Base-by-base conservation (phyloP, 2,113 vertebrate genomes). In the Pelvicachromis taeniatus region DNA sequence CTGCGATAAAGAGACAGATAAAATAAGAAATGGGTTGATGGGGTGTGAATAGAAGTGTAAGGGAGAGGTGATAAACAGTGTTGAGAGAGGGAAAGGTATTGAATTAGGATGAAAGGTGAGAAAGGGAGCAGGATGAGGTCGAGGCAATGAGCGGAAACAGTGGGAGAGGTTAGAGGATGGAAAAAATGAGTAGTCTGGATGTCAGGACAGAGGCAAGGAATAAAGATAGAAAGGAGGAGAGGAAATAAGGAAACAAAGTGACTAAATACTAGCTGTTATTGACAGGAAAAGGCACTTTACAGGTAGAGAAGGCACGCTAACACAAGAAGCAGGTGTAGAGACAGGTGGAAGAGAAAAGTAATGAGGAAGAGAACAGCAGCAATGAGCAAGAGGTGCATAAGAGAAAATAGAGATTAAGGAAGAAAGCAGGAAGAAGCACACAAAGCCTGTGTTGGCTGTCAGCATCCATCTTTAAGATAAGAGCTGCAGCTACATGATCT, bases 401-500 rank as follows among this genome's bases (percentile, higher is more conserved):
- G 80, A 70, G 55, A 77, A 85, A 78, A 85, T 33, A 40, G 80
- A 83, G 52, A 89, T 84, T 45, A 88, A 78, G 79, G 58, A 31
- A 50, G 65, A 65, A 79, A 81, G 42, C 4, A 21, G 55, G 31
- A 29, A 23, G 58, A 84, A 63, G 79, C 21, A 21, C 50, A 81
- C 17, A 14, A 35, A 82, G 87, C 45, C 59, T 88, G 73, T 88
- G 90, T 83, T 78, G 53, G 80, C 91, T 89, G 92, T 92, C 92
- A 88, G 81, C 59, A 88, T 89, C 58, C 85, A 86, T 95, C 87
- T 91, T 75, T 21, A 21, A 93, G 93, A 95, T 94, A 95, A 92
- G 84, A 88, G 82, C 84, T 81, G 9, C 9, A 21, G 85, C 82
- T 87, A 90, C 94, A 94, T 81, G 83, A 93, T 93, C 88, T 85